phyloP scores from a whole-genome alignment of 2,888 invertebrate species.

The Apamea monoglypha region DNA sequence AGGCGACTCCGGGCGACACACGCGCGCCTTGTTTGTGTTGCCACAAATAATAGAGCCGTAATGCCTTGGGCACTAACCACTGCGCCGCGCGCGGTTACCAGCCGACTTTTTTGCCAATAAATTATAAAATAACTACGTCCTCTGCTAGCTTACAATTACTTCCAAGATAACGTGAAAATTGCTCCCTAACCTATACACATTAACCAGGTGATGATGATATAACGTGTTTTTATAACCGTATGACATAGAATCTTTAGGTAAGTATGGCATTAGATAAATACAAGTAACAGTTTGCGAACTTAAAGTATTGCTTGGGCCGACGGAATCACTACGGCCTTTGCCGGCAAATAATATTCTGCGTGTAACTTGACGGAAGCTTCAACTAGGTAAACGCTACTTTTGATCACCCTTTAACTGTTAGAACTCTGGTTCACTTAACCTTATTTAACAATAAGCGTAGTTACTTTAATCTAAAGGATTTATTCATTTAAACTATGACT shows the following conservation, averaged over 20 bases:
- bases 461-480: not conserved
- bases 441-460: not conserved
- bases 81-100: not conserved
- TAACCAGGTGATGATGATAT: not conserved
- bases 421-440: not conserved
- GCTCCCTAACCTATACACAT: not conserved
- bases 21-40: conserved; percentile 37
- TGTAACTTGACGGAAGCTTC: not conserved
- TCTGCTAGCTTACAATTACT: conserved; percentile 7
- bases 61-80: conserved; percentile 27
- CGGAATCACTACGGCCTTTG: not conserved
- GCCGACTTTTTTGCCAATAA: conserved; percentile 21
- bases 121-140: conserved; percentile 14
- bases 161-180: conserved; percentile 16
- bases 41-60: conserved; percentile 47
- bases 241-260: not conserved
- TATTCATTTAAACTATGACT: not conserved
- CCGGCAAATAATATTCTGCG: not conserved
- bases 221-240: not conserved
- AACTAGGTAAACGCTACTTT: not conserved
- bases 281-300: not conserved
- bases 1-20: not conserved
- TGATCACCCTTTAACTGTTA: not conserved
- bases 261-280: not conserved
- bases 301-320: not conserved